Conservation (phyloP, 2,888 invertebrate species). For the Drosophila differens region DNA sequence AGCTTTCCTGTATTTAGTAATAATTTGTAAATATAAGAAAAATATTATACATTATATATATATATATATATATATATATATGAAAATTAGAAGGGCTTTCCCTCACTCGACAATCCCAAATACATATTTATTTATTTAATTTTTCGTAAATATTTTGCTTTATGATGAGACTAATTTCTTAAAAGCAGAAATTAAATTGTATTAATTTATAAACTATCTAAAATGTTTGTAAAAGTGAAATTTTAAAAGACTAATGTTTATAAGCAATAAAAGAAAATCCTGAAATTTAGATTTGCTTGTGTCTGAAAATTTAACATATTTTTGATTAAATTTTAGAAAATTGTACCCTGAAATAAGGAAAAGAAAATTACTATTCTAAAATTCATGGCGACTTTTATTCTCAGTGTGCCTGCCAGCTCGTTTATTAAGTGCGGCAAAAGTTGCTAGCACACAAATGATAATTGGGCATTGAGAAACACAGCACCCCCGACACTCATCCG, state of each 20-base stretch:
- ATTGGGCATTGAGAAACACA: slow-evolving; percentile 73
- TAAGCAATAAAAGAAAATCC: too few species aligned
- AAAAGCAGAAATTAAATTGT: not conserved
- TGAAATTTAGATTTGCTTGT: too few species aligned
- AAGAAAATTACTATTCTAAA: not conserved
- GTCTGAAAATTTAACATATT: too few species aligned
- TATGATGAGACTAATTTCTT: not conserved
- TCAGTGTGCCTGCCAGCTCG: slow-evolving; percentile 26
- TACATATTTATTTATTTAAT: fast-evolving
- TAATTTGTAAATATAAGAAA: too few species aligned
- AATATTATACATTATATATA: too few species aligned
- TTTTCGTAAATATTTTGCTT: not conserved
- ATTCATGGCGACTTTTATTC: not conserved
- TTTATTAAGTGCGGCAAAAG: slow-evolving; percentile 79
- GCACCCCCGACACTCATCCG: not conserved
- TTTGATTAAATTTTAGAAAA: too few species aligned
- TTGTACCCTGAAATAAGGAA: too few species aligned
- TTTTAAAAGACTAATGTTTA: too few species aligned
- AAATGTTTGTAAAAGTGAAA: too few species aligned
- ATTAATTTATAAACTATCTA: too few species aligned
- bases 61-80: not conserved
- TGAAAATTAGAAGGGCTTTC: not conserved
- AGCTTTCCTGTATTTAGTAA: too few species aligned
- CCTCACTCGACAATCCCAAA: not conserved
- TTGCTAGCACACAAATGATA: slow-evolving; percentile 73